These are phyloP conservation scores for Plecotus auritus DNA, from an alignment of 2,113 vertebrate genomes.

Conservation along the genomic window DNA sequence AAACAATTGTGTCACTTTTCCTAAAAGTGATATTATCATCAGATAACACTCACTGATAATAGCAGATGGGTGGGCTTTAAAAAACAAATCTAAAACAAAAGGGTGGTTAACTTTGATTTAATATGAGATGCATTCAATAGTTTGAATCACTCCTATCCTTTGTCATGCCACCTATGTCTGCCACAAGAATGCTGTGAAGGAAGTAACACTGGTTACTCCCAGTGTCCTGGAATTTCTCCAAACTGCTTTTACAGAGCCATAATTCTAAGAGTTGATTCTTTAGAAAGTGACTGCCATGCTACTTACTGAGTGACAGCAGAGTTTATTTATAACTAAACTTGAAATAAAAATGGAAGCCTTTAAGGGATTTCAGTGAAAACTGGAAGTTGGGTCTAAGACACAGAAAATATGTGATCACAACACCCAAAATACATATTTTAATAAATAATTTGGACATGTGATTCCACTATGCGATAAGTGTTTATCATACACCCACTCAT, in stretches of 20 bases:
- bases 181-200: neutral
- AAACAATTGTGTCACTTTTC: slow-evolving; percentile 51
- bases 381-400: neutral
- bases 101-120: neutral
- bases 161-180: neutral
- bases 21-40: slow-evolving; percentile 54
- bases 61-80: slow-evolving; percentile 45
- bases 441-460: neutral
- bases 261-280: neutral
- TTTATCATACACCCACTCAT: neutral
- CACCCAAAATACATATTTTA: neutral
- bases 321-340: neutral
- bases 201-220: slow-evolving; percentile 25
- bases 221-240: slow-evolving; percentile 11
- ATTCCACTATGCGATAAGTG: neutral
- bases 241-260: slow-evolving; percentile 19
- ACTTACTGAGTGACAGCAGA: neutral
- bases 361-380: neutral
- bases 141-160: slow-evolving; percentile 29
- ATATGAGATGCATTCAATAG: neutral
- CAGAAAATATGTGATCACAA: neutral
- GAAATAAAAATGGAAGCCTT: slow-evolving; percentile 1
- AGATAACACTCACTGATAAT: slow-evolving; percentile 11
- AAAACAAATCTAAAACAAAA: slow-evolving; percentile 31
- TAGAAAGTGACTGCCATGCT: neutral